Conservation (phyloP, 1,140 invertebrate species). For the Brachystomella parvula region DNA sequence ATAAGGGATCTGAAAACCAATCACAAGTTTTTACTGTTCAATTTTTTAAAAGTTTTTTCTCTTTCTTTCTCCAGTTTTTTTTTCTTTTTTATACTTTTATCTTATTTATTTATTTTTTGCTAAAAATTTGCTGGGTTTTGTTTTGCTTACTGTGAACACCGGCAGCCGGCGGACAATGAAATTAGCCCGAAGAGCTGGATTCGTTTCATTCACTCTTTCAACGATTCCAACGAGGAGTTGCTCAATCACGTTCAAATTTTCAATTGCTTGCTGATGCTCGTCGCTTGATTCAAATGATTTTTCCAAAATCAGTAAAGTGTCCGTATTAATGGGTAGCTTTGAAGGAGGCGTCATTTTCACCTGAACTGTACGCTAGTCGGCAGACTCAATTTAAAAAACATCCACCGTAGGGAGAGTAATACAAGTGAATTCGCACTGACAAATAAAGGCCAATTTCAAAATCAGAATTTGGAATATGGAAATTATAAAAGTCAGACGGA, state of each 20-base stretch:
- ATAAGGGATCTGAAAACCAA: slow-evolving; percentile 23
- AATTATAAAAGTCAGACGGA: too few species aligned
- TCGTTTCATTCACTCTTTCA: not conserved
- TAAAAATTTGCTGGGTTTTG: not conserved
- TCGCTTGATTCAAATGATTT: not conserved
- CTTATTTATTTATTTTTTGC: too few species aligned
- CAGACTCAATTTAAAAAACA: not conserved
- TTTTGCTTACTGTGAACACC: slow-evolving; percentile 25
- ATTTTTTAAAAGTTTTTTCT: not conserved
- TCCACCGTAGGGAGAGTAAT: not conserved
- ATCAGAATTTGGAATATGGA: not conserved
- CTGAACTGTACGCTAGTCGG: not conserved
- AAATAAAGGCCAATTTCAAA: not conserved
- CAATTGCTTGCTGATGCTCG: not conserved
- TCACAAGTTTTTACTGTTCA: not conserved
- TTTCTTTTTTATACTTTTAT: too few species aligned
- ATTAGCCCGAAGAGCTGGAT: slow-evolving; percentile 3
- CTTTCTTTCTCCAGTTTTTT: too few species aligned
- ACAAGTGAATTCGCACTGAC: not conserved
- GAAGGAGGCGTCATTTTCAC: not conserved
- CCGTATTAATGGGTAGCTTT: not conserved
- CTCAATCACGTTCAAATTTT: slow-evolving; percentile 4
- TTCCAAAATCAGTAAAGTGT: not conserved
- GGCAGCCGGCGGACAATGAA: slow-evolving; percentile 32
- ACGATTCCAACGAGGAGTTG: slow-evolving; percentile 1